Evolutionary conservation across 2,888 invertebrate genomes (phyloP), one percentile per base, ranked within the genome.

Genomic region (Phymatocera aterrima): DNA sequence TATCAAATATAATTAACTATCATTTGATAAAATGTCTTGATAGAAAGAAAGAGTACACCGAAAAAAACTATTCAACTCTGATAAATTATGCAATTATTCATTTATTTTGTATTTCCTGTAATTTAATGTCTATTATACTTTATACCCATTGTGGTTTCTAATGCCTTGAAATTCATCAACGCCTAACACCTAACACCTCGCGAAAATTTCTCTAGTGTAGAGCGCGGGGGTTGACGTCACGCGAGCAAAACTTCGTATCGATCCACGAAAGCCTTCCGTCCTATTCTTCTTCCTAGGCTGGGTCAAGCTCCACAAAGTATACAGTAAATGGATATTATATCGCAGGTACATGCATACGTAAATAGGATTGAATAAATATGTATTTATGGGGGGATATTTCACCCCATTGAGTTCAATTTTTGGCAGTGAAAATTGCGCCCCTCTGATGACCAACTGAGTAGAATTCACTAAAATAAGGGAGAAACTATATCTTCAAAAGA

Each of bases 161-260:
- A 46, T 24, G 40, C 65, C 65, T 65, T 40, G 12, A 10, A n/a
- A 12, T 72, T 34, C 72, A 48, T 48, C 51, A 34, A 51, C 72
- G 51, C 51, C 34, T n/a, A n/a, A n/a, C n/a, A n/a, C n/a, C 51
- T 31, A 43, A 48, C 31, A 72, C 51, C 72, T 51, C 18, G n/a
- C 8, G 34, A 21, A 34, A 72, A 72, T 72, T 72, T 51, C 48
- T 51, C 72, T 34, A 72, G 37, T 75, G 57, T 34, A 72, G 37
- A 57, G 57, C 8, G 37, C 40, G 34, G n/a, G 37, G 75, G 57
- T 75, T 60, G 54, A 75, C 75, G 75, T 75, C 75, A 75, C 40
- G 75, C 40, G 3, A 37, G 54, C 28, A 75, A 57, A 75, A 75
- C 28, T 75, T 60, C 15, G 57, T 75, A 75, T 75, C 75, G 75